Conservation (phyloP, 2,113 vertebrate species). For the Chiloscyllium plagiosum region DNA sequence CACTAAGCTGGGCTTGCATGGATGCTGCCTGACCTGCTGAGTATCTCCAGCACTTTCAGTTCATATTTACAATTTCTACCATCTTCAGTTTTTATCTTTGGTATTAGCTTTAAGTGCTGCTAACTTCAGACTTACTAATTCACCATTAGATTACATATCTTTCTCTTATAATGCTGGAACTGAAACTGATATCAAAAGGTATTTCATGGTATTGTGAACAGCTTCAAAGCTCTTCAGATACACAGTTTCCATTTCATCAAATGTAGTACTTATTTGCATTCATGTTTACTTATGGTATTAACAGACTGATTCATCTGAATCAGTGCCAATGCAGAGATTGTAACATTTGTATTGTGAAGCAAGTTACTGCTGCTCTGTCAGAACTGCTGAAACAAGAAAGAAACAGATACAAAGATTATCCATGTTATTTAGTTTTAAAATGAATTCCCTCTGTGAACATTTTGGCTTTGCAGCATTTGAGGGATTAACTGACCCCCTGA, state of each 20-base stretch:
- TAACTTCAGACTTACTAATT: background rate
- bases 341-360: background rate
- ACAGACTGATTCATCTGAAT: background rate
- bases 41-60: too few relatives aligned
- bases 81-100: too few relatives aligned
- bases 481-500: conserved; percentile 57
- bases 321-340: background rate
- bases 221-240: background rate
- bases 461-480: conserved; percentile 48
- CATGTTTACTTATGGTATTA: conserved; percentile 21
- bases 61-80: too few relatives aligned
- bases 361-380: conserved; percentile 36
- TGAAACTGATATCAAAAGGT: background rate
- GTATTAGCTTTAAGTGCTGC: too few relatives aligned
- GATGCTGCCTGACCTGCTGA: too few relatives aligned
- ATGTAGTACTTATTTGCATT: background rate
- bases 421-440: conserved; percentile 50
- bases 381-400: conserved; percentile 54
- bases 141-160: background rate
- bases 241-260: background rate
- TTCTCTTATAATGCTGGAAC: background rate
- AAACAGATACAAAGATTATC: conserved; percentile 51
- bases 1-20: too few relatives aligned
- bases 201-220: background rate
- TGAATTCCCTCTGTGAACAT: conserved; percentile 48